Evolutionary conservation across 1,140 invertebrate genomes (phyloP).

Genomic region (Pollicipes pollicipes): DNA sequence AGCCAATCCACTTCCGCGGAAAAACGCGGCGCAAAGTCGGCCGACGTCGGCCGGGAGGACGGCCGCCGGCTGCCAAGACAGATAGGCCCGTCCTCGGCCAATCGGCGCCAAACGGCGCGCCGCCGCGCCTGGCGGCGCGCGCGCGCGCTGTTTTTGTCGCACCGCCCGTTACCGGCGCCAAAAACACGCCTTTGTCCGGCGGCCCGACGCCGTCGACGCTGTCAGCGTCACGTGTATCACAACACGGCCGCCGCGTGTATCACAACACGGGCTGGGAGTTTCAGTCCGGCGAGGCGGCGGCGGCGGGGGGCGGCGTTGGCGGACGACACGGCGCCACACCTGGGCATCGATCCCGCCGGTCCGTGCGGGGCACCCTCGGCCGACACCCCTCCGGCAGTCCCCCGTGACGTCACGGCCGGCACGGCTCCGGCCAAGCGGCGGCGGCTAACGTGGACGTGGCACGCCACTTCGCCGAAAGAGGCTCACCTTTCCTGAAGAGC

Average conservation of each 20-base stretch:
- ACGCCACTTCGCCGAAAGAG: neutral
- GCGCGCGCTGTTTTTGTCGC: neutral
- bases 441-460: neutral
- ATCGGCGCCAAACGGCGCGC: too few relatives aligned
- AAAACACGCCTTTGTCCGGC: neutral
- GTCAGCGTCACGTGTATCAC: neutral
- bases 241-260: neutral
- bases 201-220: neutral
- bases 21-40: neutral
- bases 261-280: too few relatives aligned
- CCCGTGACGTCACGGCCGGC: neutral
- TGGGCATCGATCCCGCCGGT: neutral
- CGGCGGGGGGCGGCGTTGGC: too few relatives aligned
- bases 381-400: too few relatives aligned
- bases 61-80: neutral
- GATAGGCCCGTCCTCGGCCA: too few relatives aligned
- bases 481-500: neutral
- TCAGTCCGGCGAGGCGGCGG: too few relatives aligned
- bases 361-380: too few relatives aligned
- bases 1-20: too few relatives aligned
- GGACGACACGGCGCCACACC: neutral
- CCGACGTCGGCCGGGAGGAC: too few relatives aligned
- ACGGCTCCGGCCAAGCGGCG: too few relatives aligned
- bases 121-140: too few relatives aligned
- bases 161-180: neutral